These are phyloP conservation scores for Dilophus febrilis DNA, from an alignment of 2,888 invertebrate species.

Conservation along the genomic window DNA sequence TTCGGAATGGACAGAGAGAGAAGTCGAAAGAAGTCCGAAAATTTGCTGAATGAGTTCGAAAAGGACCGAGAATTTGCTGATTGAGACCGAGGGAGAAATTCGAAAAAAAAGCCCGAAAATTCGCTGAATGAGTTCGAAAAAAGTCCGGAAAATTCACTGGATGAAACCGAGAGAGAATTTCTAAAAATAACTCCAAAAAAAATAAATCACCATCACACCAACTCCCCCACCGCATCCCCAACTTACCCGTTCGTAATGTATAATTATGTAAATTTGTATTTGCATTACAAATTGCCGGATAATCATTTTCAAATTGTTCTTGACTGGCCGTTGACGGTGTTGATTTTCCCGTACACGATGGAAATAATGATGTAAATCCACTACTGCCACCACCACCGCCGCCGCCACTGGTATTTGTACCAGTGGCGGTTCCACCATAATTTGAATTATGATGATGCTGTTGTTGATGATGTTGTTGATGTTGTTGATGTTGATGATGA, in stretches of 20 bases:
- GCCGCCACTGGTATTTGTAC: neutral
- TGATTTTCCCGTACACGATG: conserved; percentile 45
- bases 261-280: conserved; percentile 75
- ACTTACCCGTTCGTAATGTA: conserved; percentile 54
- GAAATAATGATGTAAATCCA: conserved; percentile 42
- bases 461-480: neutral
- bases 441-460: neutral
- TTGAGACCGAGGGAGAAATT: no score
- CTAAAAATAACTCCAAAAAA: no score
- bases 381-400: neutral
- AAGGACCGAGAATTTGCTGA: no score
- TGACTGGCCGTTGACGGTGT: conserved; percentile 61
- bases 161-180: no score
- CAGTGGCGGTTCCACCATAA: neutral
- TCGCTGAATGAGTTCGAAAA: no score
- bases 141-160: no score
- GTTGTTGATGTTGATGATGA: neutral
- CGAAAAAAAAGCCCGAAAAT: no score
- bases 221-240: no score
- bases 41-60: no score
- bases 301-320: conserved; percentile 66
- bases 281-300: conserved; percentile 71
- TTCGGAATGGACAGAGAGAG: no score
- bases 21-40: no score
- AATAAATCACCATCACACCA: no score